These are phyloP conservation scores for Merodon equestris DNA, from an alignment of 2,888 invertebrate genomes.

Conservation along the genomic window DNA sequence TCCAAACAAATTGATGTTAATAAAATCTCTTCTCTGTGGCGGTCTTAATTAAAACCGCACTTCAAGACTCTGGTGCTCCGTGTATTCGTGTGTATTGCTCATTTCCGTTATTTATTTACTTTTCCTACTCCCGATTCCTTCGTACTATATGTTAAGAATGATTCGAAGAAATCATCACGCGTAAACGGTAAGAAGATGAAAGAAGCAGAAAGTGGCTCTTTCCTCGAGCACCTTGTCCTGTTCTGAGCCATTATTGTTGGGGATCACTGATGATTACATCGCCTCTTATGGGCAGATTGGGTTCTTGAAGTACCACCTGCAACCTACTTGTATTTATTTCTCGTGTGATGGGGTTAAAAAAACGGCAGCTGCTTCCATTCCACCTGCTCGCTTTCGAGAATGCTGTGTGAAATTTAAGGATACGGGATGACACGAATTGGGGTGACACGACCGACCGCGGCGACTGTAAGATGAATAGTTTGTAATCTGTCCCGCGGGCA, in stretches of 20 bases:
- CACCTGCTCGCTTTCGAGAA: slow-evolving; percentile 34
- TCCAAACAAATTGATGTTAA: slow-evolving; percentile 15
- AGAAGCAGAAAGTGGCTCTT: slow-evolving; percentile 16
- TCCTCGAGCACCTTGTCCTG: slow-evolving; percentile 34
- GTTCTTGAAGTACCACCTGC: slow-evolving; percentile 35
- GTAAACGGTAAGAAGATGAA: slow-evolving; percentile 5
- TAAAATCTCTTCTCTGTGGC: not conserved
- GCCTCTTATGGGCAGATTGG: too few species aligned
- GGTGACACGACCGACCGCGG: slow-evolving; percentile 36
- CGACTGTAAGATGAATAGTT: too few species aligned
- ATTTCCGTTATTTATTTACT: not conserved
- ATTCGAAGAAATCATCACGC: slow-evolving; percentile 16
- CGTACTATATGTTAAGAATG: not conserved
- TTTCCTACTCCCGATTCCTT: slow-evolving; percentile 3
- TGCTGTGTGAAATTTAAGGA: slow-evolving; percentile 30
- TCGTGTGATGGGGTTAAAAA: slow-evolving; percentile 2
- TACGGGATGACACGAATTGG: slow-evolving; percentile 30
- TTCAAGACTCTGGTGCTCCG: not conserved
- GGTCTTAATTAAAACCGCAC: slow-evolving; percentile 5
- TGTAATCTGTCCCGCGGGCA: too few species aligned
- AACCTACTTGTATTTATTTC: not conserved
- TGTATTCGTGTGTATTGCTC: not conserved
- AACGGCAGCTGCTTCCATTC: slow-evolving; percentile 41
- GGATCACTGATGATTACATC: slow-evolving; percentile 9
- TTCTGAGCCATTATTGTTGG: slow-evolving; percentile 8